Evolutionary conservation across 2,113 vertebrate genomes (phyloP).

Genomic region (Forbesichthys agassizii): DNA sequence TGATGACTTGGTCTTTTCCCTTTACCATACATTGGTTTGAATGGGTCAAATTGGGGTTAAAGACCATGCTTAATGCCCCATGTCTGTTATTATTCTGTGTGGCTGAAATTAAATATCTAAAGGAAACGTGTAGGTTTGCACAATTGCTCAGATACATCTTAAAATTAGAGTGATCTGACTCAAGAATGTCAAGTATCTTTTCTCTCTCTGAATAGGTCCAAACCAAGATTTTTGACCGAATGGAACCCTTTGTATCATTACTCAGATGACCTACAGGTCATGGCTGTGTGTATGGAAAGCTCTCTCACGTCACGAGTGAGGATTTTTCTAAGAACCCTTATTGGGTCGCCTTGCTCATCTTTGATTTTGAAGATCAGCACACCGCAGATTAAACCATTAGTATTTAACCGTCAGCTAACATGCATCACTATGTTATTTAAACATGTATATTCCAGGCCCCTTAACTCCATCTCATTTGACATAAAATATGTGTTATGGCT

Average conservation of each 20-base stretch:
- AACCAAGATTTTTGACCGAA: neutral
- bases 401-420: too few species aligned
- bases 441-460: conserved; percentile 1
- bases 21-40: too few species aligned
- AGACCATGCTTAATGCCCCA: too few species aligned
- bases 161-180: too few species aligned
- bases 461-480: conserved; percentile 14
- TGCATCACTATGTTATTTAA: neutral
- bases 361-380: conserved; percentile 27
- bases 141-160: too few species aligned
- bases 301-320: conserved; percentile 36
- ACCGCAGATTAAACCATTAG: neutral
- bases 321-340: conserved; percentile 5
- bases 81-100: too few species aligned
- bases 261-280: conserved; percentile 40
- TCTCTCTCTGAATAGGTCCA: too few species aligned
- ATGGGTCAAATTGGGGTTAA: too few species aligned
- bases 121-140: too few species aligned
- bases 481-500: conserved; percentile 19
- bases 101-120: too few species aligned
- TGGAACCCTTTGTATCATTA: conserved; percentile 9
- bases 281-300: conserved; percentile 40
- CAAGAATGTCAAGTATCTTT: too few species aligned
- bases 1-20: too few species aligned
- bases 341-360: conserved; percentile 1